A percentile compares a stretch with the other conserved stretches of the same genome.
These are phyloP conservation scores for Pecten maximus DNA, from an alignment of 2,888 invertebrate genomes.

Conservation along the genomic window DNA sequence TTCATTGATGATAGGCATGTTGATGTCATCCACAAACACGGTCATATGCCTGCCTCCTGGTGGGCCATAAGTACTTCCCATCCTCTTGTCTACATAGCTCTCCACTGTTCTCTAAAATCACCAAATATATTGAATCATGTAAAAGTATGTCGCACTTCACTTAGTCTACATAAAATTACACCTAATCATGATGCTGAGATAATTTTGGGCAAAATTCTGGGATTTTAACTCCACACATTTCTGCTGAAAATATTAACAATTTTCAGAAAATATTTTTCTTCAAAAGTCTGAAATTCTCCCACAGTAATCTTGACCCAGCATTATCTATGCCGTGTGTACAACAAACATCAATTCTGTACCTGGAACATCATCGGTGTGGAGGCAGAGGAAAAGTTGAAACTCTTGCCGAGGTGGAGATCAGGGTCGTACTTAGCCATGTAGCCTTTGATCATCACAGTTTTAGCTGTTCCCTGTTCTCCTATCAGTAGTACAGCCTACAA, in stretches of 20 bases:
- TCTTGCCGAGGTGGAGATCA: conserved; percentile 90
- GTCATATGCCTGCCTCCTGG: conserved; percentile 92
- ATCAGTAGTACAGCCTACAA: conserved; percentile 90
- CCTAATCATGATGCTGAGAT: too few species aligned
- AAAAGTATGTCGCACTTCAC: neutral
- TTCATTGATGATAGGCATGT: conserved; percentile 94
- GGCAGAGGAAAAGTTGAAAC: conserved; percentile 94
- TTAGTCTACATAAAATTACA: too few species aligned
- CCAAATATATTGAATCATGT: neutral
- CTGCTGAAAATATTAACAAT: too few species aligned
- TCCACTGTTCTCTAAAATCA: conserved; percentile 89
- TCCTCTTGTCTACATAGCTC: conserved; percentile 94
- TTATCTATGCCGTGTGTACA: too few species aligned
- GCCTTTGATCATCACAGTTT: conserved; percentile 92
- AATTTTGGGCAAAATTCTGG: too few species aligned
- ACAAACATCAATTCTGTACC: conserved; percentile 85
- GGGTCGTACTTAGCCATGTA: conserved; percentile 90
- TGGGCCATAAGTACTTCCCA: conserved; percentile 93
- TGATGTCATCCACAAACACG: conserved; percentile 95
- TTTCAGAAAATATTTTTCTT: too few species aligned
- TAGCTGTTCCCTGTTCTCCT: conserved; percentile 95
- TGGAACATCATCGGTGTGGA: conserved; percentile 95
- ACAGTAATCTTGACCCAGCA: too few species aligned
- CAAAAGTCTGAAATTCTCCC: too few species aligned
- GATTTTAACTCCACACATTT: too few species aligned